phyloP scores from a whole-genome alignment of 2,797 vertebrate genomes.

The Brachyrhaphis roseni region DNA sequence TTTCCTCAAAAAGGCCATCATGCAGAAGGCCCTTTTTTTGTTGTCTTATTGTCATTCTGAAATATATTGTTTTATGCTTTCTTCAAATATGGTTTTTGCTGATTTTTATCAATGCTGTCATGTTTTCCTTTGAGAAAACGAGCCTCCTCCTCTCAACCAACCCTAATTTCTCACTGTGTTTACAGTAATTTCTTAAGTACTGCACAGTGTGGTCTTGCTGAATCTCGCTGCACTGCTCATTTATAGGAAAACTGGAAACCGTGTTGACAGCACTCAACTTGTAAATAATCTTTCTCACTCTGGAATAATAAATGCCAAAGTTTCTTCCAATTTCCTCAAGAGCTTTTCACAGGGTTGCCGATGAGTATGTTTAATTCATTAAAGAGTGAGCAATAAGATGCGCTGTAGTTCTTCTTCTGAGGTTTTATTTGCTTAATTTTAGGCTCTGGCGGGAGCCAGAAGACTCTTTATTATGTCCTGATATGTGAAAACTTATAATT shows the following conservation, averaged over 20 bases:
- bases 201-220: background rate
- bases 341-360: background rate
- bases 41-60: background rate
- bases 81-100: background rate
- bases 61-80: background rate
- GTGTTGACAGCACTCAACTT: background rate
- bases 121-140: background rate
- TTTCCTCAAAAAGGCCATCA: background rate
- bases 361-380: background rate
- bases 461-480: conserved; percentile 1
- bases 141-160: background rate
- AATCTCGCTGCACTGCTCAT: background rate
- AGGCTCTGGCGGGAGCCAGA: background rate
- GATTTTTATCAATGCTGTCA: background rate
- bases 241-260: background rate
- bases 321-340: background rate
- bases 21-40: background rate
- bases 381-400: background rate
- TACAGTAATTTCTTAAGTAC: background rate
- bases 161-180: background rate
- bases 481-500: background rate
- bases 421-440: background rate
- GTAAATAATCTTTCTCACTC: conserved; percentile 5
- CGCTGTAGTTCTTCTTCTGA: background rate
- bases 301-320: background rate